These are phyloP conservation scores for Lingula anatina DNA, from an alignment of 2,888 invertebrate genomes.

Conservation along the genomic window DNA sequence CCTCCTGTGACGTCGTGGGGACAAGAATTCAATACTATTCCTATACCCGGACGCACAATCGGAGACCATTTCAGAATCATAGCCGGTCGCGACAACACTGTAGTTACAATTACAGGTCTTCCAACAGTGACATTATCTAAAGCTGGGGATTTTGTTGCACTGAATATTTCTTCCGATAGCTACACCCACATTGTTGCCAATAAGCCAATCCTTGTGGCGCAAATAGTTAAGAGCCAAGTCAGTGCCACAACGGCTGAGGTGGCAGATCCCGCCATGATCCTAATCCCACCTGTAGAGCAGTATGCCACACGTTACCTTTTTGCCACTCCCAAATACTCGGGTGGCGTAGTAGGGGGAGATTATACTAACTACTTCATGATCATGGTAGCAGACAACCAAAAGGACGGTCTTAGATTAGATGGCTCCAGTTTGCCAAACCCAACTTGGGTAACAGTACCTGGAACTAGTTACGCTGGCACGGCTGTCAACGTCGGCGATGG, in stretches of 20 bases:
- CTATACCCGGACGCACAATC: slow-evolving; percentile 10
- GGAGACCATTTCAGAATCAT: slow-evolving; percentile 14
- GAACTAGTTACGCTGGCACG: background rate
- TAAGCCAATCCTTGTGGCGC: slow-evolving; percentile 9
- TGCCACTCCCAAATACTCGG: too few species aligned
- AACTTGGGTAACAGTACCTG: background rate
- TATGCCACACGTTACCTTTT: too few species aligned
- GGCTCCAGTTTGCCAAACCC: too few species aligned
- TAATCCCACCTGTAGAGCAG: slow-evolving; percentile 16
- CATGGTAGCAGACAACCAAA: too few species aligned
- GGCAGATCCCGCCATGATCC: slow-evolving; percentile 19
- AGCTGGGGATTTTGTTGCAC: background rate
- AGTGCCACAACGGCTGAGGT: too few species aligned
- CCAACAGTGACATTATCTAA: too few species aligned
- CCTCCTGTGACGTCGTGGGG: too few species aligned
- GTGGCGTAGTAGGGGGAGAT: too few species aligned
- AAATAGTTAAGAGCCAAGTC: slow-evolving; percentile 4
- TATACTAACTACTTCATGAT: too few species aligned
- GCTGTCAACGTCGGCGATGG: slow-evolving; percentile 2
- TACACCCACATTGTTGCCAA: slow-evolving; percentile 3
- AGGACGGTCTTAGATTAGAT: too few species aligned
- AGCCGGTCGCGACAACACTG: too few species aligned
- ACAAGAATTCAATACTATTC: slow-evolving; percentile 12
- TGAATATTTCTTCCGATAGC: slow-evolving; percentile 2
- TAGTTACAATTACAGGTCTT: too few species aligned